Evolutionary conservation across 2,888 invertebrate genomes (phyloP).

Genomic region (Drosophila longiperda): DNA sequence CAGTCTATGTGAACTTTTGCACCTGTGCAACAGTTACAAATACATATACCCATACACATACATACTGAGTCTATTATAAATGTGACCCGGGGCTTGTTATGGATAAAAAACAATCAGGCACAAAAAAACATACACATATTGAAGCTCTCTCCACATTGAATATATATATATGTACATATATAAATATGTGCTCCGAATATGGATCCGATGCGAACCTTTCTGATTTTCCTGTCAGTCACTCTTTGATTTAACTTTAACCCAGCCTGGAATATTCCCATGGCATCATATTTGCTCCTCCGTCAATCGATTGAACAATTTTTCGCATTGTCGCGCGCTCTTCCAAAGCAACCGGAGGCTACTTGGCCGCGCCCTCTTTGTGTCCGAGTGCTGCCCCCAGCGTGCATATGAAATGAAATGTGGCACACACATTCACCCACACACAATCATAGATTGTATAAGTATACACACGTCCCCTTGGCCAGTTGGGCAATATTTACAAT

Average conservation of each 20-base stretch:
- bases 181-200: slow-evolving; percentile 9
- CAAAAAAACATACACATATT: slow-evolving; percentile 36
- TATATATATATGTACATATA: slow-evolving; percentile 19
- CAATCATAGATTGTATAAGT: neutral
- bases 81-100: slow-evolving; percentile 65
- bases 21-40: slow-evolving; percentile 64
- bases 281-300: slow-evolving; percentile 18
- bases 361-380: slow-evolving; percentile 71
- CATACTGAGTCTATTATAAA: slow-evolving; percentile 62
- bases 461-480: slow-evolving; percentile 9
- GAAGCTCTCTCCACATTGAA: slow-evolving; percentile 1
- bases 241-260: slow-evolving; percentile 48
- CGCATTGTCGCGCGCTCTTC: slow-evolving; percentile 79
- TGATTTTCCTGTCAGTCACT: slow-evolving; percentile 55
- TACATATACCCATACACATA: slow-evolving; percentile 16
- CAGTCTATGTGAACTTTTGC: slow-evolving; percentile 61
- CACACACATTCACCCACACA: slow-evolving; percentile 12
- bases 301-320: slow-evolving; percentile 82
- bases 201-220: slow-evolving; percentile 42
- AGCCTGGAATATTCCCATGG: slow-evolving; percentile 5
- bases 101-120: slow-evolving; percentile 75
- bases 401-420: slow-evolving; percentile 68
- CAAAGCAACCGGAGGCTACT: slow-evolving; percentile 73
- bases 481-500: slow-evolving; percentile 61
- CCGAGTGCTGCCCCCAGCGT: slow-evolving; percentile 67